Evolutionary conservation across 1,140 invertebrate genomes (phyloP), one percentile per base, ranked within the genome.

Genomic region (Phocides pigmalion): DNA sequence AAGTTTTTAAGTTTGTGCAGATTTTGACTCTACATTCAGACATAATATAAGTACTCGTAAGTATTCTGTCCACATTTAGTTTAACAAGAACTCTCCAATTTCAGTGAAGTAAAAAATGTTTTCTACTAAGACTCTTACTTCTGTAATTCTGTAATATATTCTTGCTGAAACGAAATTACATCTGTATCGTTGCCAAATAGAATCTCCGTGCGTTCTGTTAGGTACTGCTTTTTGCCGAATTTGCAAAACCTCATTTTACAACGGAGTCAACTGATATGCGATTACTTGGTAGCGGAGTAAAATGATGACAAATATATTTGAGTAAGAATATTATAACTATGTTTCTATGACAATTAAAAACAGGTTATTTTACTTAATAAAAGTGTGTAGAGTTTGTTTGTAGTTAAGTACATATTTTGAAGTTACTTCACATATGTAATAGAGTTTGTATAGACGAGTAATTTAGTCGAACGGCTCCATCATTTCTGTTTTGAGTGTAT

Each of bases 191-290:
- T 58, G 53, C 53, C 53, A 58, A 58, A 58, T 58, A 37, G 16
- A 56, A 39, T 4, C 20, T 28, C 25, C 9, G n/a, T 47, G 22
- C 20, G 41, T 58, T 32, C 20, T 28, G 54, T 42, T 42, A 39
- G 39, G 22, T 44, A 58, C 35, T 51, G 50, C 47, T 17, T 44
- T 44, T 58, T 44, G 54, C 54, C 44, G 54, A 58, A 58, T 58
- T 44, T 8, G 39, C 41, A 44, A 58, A 12, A 28, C 25, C 39
- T 58, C 37, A 12, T 44, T 58, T 44, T 44, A 58, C 54, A 35
- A 28, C 25, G 5, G 11, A 35, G 32, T 35, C 32, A 4, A 35
- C 25, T 28, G 25, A 28, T 28, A 28, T 6, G 25, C 25, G 25
- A 3, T 28, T 28, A 28, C 2, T 28, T 28, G 9, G 25, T 28